Conservation (phyloP, 1,140 invertebrate species). For the Whitmania pigra region DNA sequence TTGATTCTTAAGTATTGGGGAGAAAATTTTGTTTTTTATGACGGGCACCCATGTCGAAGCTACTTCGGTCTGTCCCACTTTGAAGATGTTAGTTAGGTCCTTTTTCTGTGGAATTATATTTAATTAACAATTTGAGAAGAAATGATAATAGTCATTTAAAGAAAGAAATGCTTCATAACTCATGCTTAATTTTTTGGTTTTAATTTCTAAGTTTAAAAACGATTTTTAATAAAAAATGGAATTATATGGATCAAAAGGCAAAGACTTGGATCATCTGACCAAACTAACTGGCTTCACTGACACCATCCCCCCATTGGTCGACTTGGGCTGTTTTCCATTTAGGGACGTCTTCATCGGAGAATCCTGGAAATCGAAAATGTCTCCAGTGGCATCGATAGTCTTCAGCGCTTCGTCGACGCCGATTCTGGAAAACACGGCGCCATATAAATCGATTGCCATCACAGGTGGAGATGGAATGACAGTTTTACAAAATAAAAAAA, state of each 20-base stretch:
- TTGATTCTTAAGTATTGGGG: neutral
- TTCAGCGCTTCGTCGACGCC: constrained; percentile 6
- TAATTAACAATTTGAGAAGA: neutral
- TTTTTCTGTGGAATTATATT: neutral
- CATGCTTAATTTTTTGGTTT: neutral
- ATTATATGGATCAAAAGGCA: neutral
- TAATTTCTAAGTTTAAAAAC: neutral
- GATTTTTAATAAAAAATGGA: no score
- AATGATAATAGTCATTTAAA: neutral
- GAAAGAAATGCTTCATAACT: neutral
- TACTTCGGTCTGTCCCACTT: neutral
- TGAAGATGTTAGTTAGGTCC: constrained; percentile 2
- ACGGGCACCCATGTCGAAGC: neutral
- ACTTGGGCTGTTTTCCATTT: neutral
- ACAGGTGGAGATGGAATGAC: no score
- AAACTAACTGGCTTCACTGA: neutral
- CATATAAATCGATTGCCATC: no score
- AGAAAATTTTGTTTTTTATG: neutral
- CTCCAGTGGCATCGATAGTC: neutral
- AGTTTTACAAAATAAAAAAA: no score
- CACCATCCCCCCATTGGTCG: neutral
- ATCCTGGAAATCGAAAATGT: constrained; percentile 2
- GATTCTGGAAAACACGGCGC: neutral
- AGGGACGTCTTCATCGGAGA: neutral
- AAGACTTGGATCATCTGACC: no score